Evolutionary conservation across 2,113 vertebrate genomes (phyloP).

Genomic region (Neolamprologus caudopunctatus): DNA sequence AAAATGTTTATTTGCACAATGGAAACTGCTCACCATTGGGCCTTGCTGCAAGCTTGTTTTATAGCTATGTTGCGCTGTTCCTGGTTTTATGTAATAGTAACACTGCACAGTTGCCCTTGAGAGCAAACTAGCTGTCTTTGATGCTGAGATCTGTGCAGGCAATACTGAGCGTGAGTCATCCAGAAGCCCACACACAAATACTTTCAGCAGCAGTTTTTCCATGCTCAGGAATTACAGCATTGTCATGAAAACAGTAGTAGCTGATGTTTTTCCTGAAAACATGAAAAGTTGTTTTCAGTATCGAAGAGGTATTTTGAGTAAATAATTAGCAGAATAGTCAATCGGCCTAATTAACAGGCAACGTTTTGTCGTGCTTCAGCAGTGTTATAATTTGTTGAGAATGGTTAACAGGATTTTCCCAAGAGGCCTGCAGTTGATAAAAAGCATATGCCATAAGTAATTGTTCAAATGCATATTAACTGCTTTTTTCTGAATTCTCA

Average conservation of each 20-base stretch:
- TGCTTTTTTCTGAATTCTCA: background rate
- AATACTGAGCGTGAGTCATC: constrained; percentile 61
- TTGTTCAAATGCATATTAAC: background rate
- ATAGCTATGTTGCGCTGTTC: constrained; percentile 12
- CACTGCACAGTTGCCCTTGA: constrained; percentile 56
- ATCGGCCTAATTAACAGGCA: background rate
- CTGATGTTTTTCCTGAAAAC: background rate
- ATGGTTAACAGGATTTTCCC: background rate
- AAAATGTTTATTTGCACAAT: constrained; percentile 26
- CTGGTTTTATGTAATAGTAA: constrained; percentile 59
- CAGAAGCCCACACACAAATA: constrained; percentile 56
- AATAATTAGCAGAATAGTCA: background rate
- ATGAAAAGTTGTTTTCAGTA: background rate
- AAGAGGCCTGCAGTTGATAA: background rate
- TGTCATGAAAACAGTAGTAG: constrained; percentile 18
- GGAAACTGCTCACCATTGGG: background rate
- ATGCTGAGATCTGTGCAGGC: constrained; percentile 59
- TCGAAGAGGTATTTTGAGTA: background rate
- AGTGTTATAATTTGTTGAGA: background rate
- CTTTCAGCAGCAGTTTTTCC: constrained; percentile 36
- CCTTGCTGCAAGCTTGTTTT: constrained; percentile 29
- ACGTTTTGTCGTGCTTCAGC: background rate
- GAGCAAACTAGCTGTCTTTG: constrained; percentile 58
- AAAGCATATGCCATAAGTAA: background rate
- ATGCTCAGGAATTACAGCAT: constrained; percentile 31